These are phyloP conservation scores for Bombus haemorrhoidalis DNA, from an alignment of 1,140 invertebrate species.

Conservation along the genomic window DNA sequence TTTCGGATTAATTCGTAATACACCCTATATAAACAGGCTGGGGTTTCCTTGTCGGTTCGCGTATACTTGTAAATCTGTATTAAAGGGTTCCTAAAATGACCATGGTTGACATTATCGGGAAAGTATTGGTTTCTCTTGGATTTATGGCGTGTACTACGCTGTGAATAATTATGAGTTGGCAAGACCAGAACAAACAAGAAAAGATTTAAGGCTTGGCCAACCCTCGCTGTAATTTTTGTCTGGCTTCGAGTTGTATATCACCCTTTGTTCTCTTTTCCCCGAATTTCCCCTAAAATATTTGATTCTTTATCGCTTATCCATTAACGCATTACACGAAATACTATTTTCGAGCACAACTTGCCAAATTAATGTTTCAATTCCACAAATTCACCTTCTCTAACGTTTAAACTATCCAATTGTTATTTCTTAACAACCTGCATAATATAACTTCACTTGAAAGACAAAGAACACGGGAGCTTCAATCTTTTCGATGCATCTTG, in stretches of 20 bases:
- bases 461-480: no score
- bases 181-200: slow-evolving; percentile 41
- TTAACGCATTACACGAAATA: neutral
- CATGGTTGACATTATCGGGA: slow-evolving; percentile 51
- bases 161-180: slow-evolving; percentile 49
- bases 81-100: slow-evolving; percentile 48
- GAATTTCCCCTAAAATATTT: neutral
- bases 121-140: slow-evolving; percentile 50
- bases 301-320: neutral
- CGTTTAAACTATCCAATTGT: no score
- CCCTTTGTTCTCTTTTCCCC: neutral
- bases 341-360: neutral
- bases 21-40: slow-evolving; percentile 30
- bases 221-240: slow-evolving; percentile 17
- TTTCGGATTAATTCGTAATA: slow-evolving; percentile 6
- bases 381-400: neutral
- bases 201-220: slow-evolving; percentile 24
- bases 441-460: no score
- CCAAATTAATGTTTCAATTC: neutral
- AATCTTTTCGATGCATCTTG: no score
- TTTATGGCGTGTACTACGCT: slow-evolving; percentile 37
- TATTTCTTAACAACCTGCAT: no score
- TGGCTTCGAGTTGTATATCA: neutral
- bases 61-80: slow-evolving; percentile 50
- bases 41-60: slow-evolving; percentile 9